These are phyloP conservation scores for Muntiacus reevesi DNA, from an alignment of 2,113 vertebrate genomes.

Conservation along the genomic window DNA sequence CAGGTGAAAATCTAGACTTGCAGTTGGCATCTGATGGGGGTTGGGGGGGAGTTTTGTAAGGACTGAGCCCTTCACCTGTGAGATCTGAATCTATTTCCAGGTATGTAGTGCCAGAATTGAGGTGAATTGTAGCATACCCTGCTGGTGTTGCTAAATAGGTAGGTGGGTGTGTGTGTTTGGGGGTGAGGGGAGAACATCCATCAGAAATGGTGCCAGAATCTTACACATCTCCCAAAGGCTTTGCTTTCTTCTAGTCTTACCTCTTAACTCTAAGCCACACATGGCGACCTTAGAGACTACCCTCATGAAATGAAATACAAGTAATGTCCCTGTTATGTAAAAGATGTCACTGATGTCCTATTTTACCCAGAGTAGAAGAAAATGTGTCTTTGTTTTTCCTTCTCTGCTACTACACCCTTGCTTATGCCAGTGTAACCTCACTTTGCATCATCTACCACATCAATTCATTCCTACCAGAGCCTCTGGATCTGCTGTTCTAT, in stretches of 20 bases:
- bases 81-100: background rate
- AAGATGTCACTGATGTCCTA: background rate
- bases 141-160: background rate
- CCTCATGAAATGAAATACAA: background rate
- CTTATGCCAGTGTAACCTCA: background rate
- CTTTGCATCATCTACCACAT: background rate
- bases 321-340: background rate
- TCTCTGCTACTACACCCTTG: background rate
- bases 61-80: background rate
- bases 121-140: background rate
- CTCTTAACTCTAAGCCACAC: background rate
- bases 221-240: background rate
- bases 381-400: background rate
- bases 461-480: fast-evolving
- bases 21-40: background rate
- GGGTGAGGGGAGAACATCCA: fast-evolving
- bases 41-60: background rate
- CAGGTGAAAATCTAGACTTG: background rate
- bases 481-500: background rate
- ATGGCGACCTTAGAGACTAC: background rate
- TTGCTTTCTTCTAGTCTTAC: background rate
- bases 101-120: background rate
- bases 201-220: background rate
- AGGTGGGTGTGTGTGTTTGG: too few relatives aligned
- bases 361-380: background rate